Percentiles rank a stretch among this genome's conserved stretches.
Conservation (phyloP, 2,797 vertebrate genomes). For the Urocyon cinereoargenteus region DNA sequence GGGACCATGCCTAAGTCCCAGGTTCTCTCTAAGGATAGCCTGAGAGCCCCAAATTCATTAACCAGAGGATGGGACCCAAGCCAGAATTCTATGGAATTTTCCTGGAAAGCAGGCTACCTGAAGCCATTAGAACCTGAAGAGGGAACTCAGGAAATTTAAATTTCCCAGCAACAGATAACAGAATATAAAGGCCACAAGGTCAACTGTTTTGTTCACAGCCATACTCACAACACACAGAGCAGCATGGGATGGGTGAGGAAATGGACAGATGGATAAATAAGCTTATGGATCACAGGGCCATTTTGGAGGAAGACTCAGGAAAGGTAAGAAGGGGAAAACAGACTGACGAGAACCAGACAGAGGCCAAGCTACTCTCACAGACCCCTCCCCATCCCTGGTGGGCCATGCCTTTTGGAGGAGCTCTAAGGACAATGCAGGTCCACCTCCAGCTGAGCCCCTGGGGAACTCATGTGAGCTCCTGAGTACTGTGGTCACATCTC, state of each 20-base stretch:
- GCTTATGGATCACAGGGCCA: not conserved
- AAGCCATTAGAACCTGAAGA: not conserved
- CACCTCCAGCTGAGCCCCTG: not conserved
- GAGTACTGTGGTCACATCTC: not conserved
- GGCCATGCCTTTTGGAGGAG: not conserved
- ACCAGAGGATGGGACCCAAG: slow-evolving; percentile 17
- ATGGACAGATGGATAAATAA: not conserved
- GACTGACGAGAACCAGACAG: not conserved
- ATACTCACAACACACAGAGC: not conserved
- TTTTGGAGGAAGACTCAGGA: not conserved
- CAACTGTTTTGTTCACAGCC: not conserved
- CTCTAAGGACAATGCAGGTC: not conserved
- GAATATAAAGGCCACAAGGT: not conserved
- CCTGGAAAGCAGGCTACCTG: slow-evolving; percentile 59
- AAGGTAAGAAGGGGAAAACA: not conserved
- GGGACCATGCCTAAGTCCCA: not conserved
- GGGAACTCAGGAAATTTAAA: slow-evolving; percentile 15
- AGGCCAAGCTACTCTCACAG: not conserved
- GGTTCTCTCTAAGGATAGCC: not conserved
- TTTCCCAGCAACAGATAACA: not conserved
- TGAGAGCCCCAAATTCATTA: not conserved
- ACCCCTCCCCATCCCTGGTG: not conserved
- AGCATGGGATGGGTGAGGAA: not conserved
- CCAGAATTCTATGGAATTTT: slow-evolving; percentile 47
- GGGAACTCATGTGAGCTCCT: not conserved